A percentile compares a stretch with the other conserved stretches of the same genome.
phyloP scores from a whole-genome alignment of 2,888 invertebrate species.

The Pilophorus perplexus region DNA sequence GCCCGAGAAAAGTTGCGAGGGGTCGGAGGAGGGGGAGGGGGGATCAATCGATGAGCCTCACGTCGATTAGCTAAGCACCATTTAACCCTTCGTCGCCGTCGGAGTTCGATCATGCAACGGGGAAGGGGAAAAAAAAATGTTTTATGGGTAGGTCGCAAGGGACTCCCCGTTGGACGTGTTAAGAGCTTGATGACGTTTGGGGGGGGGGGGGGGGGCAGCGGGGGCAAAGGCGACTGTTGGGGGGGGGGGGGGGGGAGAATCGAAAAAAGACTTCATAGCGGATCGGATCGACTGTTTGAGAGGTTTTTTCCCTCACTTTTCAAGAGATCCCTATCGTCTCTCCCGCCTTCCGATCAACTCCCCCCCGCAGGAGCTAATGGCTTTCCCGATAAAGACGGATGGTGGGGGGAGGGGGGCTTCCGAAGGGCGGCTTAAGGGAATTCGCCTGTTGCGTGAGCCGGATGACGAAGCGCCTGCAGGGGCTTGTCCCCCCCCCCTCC shows the following conservation, averaged over 20 bases:
- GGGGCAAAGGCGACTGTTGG: too few species aligned
- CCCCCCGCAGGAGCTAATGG: neutral
- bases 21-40: too few species aligned
- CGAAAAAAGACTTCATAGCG: neutral
- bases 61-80: neutral
- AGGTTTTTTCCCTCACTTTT: too few species aligned
- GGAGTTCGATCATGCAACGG: neutral
- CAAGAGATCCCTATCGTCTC: slow-evolving; percentile 12
- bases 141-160: neutral
- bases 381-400: neutral
- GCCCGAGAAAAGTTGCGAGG: too few species aligned
- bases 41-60: neutral
- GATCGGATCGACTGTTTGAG: slow-evolving; percentile 11
- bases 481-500: too few species aligned
- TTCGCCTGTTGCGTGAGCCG: slow-evolving; percentile 5
- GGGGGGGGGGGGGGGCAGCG: too few species aligned
- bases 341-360: too few species aligned
- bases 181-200: too few species aligned
- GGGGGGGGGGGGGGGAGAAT: neutral
- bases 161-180: too few species aligned
- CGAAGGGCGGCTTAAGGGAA: neutral
- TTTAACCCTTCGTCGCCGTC: slow-evolving; percentile 9
- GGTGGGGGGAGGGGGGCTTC: neutral
- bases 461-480: too few species aligned
- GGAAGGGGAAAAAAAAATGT: too few species aligned